phyloP scores from a whole-genome alignment of 37 sponge, comb jelly and placozoan species.

The Geodia barretti region DNA sequence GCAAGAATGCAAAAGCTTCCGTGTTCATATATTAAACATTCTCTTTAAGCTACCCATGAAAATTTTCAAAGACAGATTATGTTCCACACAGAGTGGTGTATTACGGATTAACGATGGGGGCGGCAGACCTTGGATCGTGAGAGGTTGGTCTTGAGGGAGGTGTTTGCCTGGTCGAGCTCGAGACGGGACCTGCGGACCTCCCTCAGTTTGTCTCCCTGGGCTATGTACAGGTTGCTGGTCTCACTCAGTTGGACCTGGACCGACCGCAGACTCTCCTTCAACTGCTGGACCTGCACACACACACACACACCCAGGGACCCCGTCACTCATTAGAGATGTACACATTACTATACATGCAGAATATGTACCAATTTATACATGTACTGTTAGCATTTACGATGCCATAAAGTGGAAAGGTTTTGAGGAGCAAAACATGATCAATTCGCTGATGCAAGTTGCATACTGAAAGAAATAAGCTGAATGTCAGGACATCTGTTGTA shows the following conservation, averaged over 20 bases:
- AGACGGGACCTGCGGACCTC: constrained; percentile 20
- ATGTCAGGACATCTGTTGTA: no score
- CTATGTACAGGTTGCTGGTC: background rate
- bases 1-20: no score
- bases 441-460: no score
- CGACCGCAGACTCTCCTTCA: constrained; percentile 13
- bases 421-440: no score
- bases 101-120: background rate
- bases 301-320: no score
- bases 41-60: no score
- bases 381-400: no score
- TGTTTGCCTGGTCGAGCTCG: constrained; percentile 42
- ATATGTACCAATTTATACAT: constrained; percentile 14
- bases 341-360: background rate
- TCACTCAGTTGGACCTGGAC: constrained; percentile 41
- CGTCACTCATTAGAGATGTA: background rate
- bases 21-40: no score
- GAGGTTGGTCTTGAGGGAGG: constrained; percentile 12
- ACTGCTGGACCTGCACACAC: background rate
- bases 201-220: constrained; percentile 46
- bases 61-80: background rate
- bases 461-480: no score
- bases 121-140: constrained; percentile 8
- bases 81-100: background rate
- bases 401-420: no score